A percentile compares a stretch with the other conserved stretches of the same genome.
Conservation (phyloP, 2,113 vertebrate species). For the Tetrao urogallus region DNA sequence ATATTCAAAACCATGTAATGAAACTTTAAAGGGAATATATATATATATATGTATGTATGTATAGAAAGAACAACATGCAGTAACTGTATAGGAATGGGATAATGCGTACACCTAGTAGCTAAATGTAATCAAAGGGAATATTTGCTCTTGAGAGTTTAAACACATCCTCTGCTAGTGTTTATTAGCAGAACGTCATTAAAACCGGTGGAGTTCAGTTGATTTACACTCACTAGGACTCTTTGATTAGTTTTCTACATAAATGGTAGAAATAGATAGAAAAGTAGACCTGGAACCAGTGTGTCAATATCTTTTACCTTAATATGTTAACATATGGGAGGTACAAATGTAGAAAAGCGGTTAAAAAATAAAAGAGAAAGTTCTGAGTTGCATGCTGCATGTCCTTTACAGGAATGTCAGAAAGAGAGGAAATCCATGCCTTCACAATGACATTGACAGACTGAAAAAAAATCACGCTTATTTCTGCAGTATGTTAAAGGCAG, state of each 20-base stretch:
- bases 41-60: neutral
- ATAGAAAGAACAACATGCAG: neutral
- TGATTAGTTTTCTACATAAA: neutral
- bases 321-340: neutral
- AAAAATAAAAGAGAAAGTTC: neutral
- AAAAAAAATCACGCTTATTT: neutral
- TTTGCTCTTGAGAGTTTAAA: constrained; percentile 11
- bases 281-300: neutral
- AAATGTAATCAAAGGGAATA: constrained; percentile 31
- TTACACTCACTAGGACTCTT: neutral
- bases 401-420: neutral
- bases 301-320: neutral
- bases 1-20: neutral
- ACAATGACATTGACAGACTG: neutral
- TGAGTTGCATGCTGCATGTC: neutral
- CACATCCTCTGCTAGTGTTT: neutral
- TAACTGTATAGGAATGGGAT: neutral
- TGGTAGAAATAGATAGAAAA: neutral
- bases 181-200: constrained; percentile 50
- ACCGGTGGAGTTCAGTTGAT: neutral
- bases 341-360: neutral
- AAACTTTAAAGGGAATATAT: neutral
- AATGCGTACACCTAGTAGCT: constrained; percentile 8
- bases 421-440: neutral
- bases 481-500: neutral